Evolutionary conservation across 2,888 invertebrate species (phyloP).

Genomic region (Tinea trinotella): DNA sequence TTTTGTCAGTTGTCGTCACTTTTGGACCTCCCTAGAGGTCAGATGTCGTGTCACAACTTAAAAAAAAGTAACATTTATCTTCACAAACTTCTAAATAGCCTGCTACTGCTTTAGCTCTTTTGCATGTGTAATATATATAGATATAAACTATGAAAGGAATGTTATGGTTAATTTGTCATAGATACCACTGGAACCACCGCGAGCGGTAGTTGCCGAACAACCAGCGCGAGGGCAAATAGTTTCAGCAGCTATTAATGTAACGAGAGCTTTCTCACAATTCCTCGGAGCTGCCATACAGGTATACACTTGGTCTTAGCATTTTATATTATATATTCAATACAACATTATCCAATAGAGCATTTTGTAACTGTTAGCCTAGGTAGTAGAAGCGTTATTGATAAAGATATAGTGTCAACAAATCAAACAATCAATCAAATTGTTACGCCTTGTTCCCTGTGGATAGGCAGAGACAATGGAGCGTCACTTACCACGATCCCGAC

Average conservation of each 20-base stretch:
- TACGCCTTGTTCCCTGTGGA: too few species aligned
- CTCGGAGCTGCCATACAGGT: slow-evolving; percentile 85
- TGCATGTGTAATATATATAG: not conserved
- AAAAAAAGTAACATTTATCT: slow-evolving; percentile 3
- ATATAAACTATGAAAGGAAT: too few species aligned
- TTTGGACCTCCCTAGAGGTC: too few species aligned
- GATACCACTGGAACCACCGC: slow-evolving; percentile 65
- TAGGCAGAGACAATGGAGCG: too few species aligned
- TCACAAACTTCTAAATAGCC: not conserved
- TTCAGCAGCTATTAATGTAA: slow-evolving; percentile 82
- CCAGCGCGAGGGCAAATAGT: slow-evolving; percentile 70
- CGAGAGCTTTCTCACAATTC: slow-evolving; percentile 83
- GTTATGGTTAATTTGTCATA: too few species aligned
- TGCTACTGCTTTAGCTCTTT: not conserved
- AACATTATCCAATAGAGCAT: not conserved
- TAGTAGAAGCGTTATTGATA: too few species aligned
- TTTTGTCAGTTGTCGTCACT: too few species aligned
- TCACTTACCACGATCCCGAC: too few species aligned
- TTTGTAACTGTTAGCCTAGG: too few species aligned
- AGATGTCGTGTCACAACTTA: too few species aligned
- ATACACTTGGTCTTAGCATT: not conserved
- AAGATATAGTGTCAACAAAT: too few species aligned
- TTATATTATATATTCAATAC: not conserved
- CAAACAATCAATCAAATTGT: too few species aligned
- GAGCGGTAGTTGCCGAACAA: slow-evolving; percentile 46